Base-by-base conservation (phyloP, 2,797 vertebrate species). In the Pelochelys cantorii region DNA sequence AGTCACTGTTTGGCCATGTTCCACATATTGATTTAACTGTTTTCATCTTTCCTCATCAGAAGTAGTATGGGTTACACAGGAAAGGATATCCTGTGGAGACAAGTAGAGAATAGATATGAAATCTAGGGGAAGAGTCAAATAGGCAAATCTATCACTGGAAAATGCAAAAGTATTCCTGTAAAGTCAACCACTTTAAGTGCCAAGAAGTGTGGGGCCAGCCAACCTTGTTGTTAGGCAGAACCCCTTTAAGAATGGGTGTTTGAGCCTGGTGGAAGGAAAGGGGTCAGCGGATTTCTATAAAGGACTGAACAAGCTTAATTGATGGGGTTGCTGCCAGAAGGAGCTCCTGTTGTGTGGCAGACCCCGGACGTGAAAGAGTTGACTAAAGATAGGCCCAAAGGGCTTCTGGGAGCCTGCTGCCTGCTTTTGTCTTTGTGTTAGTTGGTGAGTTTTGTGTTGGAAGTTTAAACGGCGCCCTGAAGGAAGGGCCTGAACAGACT, bases 1-100 rank as follows among this genome's bases (percentile, higher is more conserved):
- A 86, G n/a, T 79, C 17, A 57, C 0, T 3, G 0, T 0, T 10
- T 3, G 89, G 29, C 48, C 0, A 0, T 65, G 23, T 83, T 86
- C 34, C 5, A 71, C 48, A 7, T 55, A 27, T 27, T 48, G 23
- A 42, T 75, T 75, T 48, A 75, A 42, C 71, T 27, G 37, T 75
- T 48, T 75, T 42, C 11, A 42, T 75, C 71, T 75, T 25, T 75
- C 37, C 5, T 52, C 29, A 37, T 7, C 27, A 3, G 29, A 77
- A 55, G 25, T 75, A 71, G 57, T 88, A 68, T 57, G 68, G 56
- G 25, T 23, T 60, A 31, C 2, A 1, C 3, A 5, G 85, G 13
- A 85, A 90, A 83, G 3, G 3, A 22, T 85, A 14, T 25, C 71
- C 9, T 31, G 29, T n/a, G 48, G 34, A 42, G 78, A 89, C 82